A percentile compares a stretch with the other conserved stretches of the same genome.
Conservation (phyloP, 64 coral and sea anemone genomes). For the Astreopora myriophthalma region DNA sequence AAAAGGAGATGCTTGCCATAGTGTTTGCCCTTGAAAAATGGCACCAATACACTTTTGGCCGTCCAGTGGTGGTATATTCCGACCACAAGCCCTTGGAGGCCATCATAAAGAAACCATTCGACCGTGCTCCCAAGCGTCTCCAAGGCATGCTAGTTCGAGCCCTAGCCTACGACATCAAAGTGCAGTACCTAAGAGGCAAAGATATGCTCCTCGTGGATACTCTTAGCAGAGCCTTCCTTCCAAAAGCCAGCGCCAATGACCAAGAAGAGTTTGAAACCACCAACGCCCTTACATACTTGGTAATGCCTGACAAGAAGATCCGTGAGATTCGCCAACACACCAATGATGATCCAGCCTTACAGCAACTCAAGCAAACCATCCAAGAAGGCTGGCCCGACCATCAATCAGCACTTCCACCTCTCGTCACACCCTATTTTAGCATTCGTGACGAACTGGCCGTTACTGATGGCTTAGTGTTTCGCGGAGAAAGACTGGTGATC, state of each 20-base stretch:
- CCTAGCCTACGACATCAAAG: neutral
- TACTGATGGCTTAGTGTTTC: too few relatives aligned
- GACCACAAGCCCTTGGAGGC: neutral
- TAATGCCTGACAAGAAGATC: neutral
- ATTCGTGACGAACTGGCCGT: too few relatives aligned
- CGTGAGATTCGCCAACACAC: neutral
- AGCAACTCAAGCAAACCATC: too few relatives aligned
- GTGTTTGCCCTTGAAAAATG: neutral
- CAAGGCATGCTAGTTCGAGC: neutral
- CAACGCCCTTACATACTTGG: neutral
- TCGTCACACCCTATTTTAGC: too few relatives aligned
- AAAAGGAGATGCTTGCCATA: neutral
- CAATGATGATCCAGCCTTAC: too few relatives aligned
- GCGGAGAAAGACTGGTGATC: too few relatives aligned
- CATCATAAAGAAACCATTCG: neutral
- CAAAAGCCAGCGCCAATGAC: neutral
- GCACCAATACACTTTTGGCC: constrained; percentile 13
- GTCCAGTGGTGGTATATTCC: neutral
- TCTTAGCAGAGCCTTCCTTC: neutral
- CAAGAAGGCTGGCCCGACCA: too few relatives aligned
- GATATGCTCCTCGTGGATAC: neutral
- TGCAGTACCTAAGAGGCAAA: neutral
- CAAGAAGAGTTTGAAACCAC: neutral
- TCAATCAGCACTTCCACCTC: too few relatives aligned
- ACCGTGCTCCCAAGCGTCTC: neutral